phyloP scores from a whole-genome alignment of 2,888 invertebrate species.

The Dynastes grantii region DNA sequence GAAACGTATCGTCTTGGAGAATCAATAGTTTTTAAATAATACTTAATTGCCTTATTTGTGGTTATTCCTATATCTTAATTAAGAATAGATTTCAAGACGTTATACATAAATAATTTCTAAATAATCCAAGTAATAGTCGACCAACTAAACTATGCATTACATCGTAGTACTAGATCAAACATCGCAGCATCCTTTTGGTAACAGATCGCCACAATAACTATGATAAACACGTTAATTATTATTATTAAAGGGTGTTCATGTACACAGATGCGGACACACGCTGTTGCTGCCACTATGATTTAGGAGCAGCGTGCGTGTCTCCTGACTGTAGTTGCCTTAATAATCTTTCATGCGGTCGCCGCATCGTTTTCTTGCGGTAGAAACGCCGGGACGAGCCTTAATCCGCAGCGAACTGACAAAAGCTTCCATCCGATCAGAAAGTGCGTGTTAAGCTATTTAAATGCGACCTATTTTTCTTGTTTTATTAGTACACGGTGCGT shows the following conservation, averaged over 20 bases:
- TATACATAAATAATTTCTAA: too few relatives aligned
- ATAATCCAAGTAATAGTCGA: neutral
- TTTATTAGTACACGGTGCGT: constrained; percentile 34
- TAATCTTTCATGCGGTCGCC: constrained; percentile 13
- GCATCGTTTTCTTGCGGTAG: constrained; percentile 7
- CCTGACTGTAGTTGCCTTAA: constrained; percentile 14
- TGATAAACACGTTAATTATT: constrained; percentile 44
- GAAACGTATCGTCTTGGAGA: too few relatives aligned
- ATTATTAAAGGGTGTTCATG: constrained; percentile 40
- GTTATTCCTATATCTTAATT: too few relatives aligned
- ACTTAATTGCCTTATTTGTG: too few relatives aligned
- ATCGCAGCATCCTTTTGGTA: neutral
- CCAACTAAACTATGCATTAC: neutral
- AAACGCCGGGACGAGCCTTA: neutral
- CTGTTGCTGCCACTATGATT: constrained; percentile 38
- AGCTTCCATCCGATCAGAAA: constrained; percentile 2
- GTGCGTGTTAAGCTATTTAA: constrained; percentile 19
- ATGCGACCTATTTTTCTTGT: constrained; percentile 31
- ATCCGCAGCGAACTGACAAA: constrained; percentile 9
- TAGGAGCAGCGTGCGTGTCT: constrained; percentile 28
- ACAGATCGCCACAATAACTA: constrained; percentile 33
- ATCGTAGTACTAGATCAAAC: neutral
- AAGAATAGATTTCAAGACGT: too few relatives aligned
- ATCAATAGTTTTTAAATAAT: too few relatives aligned
- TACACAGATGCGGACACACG: constrained; percentile 39